Evolutionary conservation across 1,140 invertebrate species (phyloP).

Genomic region (Camponotus floridanus): DNA sequence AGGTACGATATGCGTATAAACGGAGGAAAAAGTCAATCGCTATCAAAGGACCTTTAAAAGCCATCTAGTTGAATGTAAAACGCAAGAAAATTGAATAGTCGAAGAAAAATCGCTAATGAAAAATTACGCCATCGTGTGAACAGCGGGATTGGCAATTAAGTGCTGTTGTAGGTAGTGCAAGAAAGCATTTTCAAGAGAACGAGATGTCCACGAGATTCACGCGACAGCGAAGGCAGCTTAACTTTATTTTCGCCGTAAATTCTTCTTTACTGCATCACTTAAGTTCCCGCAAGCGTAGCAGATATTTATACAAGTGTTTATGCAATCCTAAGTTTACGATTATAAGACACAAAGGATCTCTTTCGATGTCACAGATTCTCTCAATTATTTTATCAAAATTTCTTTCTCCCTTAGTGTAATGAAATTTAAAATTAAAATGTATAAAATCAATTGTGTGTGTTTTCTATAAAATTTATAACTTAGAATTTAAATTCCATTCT

Average conservation of each 20-base stretch:
- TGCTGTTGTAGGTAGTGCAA: background rate
- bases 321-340: conserved; percentile 31
- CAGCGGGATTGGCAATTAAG: conserved; percentile 45
- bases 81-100: background rate
- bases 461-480: background rate
- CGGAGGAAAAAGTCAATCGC: background rate
- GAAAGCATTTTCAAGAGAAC: background rate
- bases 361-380: background rate
- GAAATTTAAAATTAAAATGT: background rate
- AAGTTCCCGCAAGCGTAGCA: conserved; percentile 17
- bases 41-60: conserved; percentile 7
- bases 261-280: conserved; percentile 39
- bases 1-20: background rate
- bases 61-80: background rate
- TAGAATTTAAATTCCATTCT: background rate
- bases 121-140: conserved; percentile 36
- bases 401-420: background rate
- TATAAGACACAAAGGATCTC: conserved; percentile 21
- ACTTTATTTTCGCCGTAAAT: conserved; percentile 49
- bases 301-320: conserved; percentile 26
- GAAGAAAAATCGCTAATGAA: conserved; percentile 36
- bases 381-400: background rate
- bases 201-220: background rate
- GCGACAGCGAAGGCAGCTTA: conserved; percentile 31
- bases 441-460: background rate